Percentiles rank a stretch among this genome's conserved stretches.
phyloP scores from a whole-genome alignment of 2,113 vertebrate species.

The Hyaena hyaena region DNA sequence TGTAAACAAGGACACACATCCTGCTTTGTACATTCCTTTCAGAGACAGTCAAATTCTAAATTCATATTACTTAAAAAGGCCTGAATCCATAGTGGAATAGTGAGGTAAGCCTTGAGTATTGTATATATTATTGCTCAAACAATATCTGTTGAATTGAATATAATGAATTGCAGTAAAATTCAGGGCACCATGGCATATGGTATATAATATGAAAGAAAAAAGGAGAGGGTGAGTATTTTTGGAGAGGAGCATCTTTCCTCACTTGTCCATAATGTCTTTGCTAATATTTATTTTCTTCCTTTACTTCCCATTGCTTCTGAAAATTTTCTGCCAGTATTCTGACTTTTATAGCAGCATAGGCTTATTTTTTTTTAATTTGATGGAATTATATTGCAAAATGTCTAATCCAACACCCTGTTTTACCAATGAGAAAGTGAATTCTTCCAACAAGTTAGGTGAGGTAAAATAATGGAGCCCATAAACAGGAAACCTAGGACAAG shows the following conservation, averaged over 20 bases:
- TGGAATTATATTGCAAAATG: background rate
- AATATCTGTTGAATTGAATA: background rate
- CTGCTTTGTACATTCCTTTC: background rate
- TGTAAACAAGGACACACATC: background rate
- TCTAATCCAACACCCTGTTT: background rate
- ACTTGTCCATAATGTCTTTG: background rate
- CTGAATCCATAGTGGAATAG: background rate
- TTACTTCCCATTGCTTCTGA: background rate
- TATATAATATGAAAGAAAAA: constrained; percentile 21
- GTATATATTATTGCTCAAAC: background rate
- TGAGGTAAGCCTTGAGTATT: background rate
- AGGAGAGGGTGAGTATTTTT: background rate
- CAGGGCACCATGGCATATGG: background rate
- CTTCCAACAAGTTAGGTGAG: background rate
- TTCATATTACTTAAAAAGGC: background rate
- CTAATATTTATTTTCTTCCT: constrained; percentile 20
- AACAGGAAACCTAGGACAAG: background rate
- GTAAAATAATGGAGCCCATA: background rate
- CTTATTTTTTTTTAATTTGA: background rate
- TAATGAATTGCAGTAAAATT: background rate
- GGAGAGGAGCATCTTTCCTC: background rate
- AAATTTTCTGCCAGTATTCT: background rate
- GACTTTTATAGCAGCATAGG: background rate
- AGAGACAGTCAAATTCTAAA: constrained; percentile 46
- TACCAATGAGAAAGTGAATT: background rate